These are phyloP conservation scores for Podilymbus podiceps DNA, from an alignment of 2,113 vertebrate species.

Conservation along the genomic window DNA sequence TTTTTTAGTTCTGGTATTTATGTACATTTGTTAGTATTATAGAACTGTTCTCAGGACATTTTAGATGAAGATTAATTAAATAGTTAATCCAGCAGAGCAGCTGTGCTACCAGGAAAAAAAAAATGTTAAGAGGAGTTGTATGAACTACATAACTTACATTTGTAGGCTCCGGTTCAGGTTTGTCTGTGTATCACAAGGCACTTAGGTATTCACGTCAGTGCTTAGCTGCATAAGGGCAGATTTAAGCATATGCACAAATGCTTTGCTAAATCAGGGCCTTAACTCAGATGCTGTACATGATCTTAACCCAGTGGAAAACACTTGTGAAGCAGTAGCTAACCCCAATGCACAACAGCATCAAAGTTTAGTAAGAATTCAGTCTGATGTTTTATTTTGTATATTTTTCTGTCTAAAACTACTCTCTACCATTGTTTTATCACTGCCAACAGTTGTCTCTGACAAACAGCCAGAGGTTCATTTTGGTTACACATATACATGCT, in stretches of 20 bases:
- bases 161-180: neutral
- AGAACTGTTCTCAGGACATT: slow-evolving; percentile 45
- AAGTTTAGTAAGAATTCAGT: neutral
- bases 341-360: neutral
- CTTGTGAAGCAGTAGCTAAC: neutral
- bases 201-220: neutral
- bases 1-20: slow-evolving; percentile 29
- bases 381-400: neutral
- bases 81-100: neutral
- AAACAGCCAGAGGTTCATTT: neutral
- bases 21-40: slow-evolving; percentile 11
- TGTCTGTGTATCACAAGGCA: neutral
- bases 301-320: neutral
- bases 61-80: slow-evolving; percentile 28
- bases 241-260: neutral
- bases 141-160: neutral
- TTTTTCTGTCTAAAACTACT: neutral
- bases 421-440: neutral
- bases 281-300: neutral
- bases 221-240: neutral
- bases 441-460: neutral
- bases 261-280: slow-evolving; percentile 29
- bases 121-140: neutral
- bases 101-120: neutral
- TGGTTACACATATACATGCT: accelerated